Evolutionary conservation across 2,113 vertebrate genomes (phyloP).

Genomic region (Melanocharis versteri): DNA sequence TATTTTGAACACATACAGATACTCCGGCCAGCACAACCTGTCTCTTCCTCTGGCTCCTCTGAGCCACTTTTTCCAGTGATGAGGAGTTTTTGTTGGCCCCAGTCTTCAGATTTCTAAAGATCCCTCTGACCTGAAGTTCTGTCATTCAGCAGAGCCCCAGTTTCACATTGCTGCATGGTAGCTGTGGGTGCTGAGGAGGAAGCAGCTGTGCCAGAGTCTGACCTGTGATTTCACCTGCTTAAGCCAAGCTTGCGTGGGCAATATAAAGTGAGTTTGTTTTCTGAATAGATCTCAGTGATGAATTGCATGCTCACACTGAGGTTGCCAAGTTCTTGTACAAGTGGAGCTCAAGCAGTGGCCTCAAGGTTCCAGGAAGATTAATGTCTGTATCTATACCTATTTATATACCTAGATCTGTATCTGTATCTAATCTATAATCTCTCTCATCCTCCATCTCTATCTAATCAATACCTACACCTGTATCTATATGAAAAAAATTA

Average conservation of each 20-base stretch:
- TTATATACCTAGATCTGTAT: neutral
- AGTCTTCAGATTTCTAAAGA: neutral
- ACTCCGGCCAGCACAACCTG: too few species aligned
- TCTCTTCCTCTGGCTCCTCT: neutral
- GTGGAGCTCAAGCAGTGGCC: neutral
- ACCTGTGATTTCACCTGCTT: neutral
- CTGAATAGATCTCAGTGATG: neutral
- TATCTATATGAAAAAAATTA: neutral
- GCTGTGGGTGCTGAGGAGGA: neutral
- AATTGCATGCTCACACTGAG: accelerated
- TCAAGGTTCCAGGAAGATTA: neutral
- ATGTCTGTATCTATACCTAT: neutral
- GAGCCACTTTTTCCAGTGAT: neutral
- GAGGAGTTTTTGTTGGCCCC: neutral
- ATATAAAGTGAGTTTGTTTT: neutral
- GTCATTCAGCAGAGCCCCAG: accelerated
- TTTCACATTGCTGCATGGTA: accelerated
- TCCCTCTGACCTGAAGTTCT: neutral
- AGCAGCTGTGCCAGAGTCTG: too few species aligned
- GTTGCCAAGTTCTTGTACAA: neutral
- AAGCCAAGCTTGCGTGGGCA: neutral
- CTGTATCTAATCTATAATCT: neutral
- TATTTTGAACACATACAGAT: neutral
- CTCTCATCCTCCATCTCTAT: neutral
- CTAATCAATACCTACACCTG: neutral